Base-by-base conservation (phyloP, 1,140 invertebrate genomes). In the Cherax quadricarinatus region DNA sequence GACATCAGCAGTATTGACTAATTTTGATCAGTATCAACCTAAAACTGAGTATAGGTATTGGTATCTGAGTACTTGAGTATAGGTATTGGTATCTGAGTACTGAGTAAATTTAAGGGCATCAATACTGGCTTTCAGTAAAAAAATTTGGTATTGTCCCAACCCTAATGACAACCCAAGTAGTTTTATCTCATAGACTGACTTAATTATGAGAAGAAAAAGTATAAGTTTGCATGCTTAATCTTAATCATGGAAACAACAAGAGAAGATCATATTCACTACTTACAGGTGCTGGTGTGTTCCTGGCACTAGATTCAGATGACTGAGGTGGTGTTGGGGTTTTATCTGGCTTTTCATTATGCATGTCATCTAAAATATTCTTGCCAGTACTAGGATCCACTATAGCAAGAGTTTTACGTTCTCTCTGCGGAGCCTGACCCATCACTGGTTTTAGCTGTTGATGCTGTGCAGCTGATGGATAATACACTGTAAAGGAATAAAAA, bases 301-400 rank as follows among this genome's bases (percentile, higher is more conserved):
- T 80, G n/a, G 90, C 90, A 86, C 90, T 91, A 51, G 90, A 91
- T 51, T 91, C 90, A 75, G 90, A 91, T 66, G 90, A 91, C 48
- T 86, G 84, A 62, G 84, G 84, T 49, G 90, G 85, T 4, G 88
- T 90, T 90, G 88, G 70, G 51, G 81, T 90, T 62, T 85, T 90
- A 60, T 91, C 90, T 49, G 85, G 62, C 62, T 91, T 91, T 51
- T 86, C 90, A 86, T 91, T 91, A 49, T 91, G 66, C 57, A 91
- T 91, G 85, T 91, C 90, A 87, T 91, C 90, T 18, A 91, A 66
- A n/a, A 91, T 91, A 49, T 91, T 91, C 48, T 91, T 91, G 51
- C 90, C 90, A 91, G 90, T 91, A 73, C 48, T 91, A 24, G 90
- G 90, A 51, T 91, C 90, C 51, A 91, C 84, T 51, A 91, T 91